Evolutionary conservation across 1,140 invertebrate species (phyloP).

Genomic region (Holcopasites calliopsidis): DNA sequence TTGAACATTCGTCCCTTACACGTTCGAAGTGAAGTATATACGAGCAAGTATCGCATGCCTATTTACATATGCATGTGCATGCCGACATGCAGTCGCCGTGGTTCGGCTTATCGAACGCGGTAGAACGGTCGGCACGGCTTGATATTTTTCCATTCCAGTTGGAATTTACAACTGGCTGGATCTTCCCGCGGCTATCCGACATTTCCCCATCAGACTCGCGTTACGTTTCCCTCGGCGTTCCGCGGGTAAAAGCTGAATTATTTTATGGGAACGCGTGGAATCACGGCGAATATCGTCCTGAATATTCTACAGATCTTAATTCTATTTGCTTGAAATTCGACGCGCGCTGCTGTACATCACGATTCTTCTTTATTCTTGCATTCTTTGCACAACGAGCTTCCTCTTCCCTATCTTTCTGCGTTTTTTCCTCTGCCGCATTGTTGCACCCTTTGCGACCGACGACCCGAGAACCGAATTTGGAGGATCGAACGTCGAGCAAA

Average conservation of each 20-base stretch:
- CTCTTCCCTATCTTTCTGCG: neutral
- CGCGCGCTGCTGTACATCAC: neutral
- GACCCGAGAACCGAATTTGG: neutral
- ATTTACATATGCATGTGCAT: slow-evolving; percentile 60
- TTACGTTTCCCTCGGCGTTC: neutral
- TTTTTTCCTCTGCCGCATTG: neutral
- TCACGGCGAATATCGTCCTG: no score
- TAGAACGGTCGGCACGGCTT: slow-evolving; percentile 21
- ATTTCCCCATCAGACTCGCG: slow-evolving; percentile 43
- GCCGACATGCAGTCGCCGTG: slow-evolving; percentile 49
- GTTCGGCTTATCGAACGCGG: slow-evolving; percentile 55
- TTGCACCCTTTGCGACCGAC: neutral
- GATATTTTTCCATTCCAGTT: slow-evolving; percentile 59
- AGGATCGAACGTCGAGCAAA: neutral
- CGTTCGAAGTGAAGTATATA: no score
- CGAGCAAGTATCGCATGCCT: slow-evolving; percentile 46
- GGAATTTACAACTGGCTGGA: slow-evolving; percentile 49
- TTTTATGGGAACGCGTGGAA: neutral
- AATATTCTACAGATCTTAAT: no score
- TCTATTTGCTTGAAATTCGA: no score
- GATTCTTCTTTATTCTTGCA: neutral
- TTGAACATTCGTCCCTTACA: slow-evolving; percentile 49
- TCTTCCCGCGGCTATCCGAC: slow-evolving; percentile 38
- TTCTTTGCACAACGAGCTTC: neutral
- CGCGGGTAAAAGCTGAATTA: neutral